Evolutionary conservation across 2,888 invertebrate species (phyloP), one percentile per base, ranked within the genome.

Genomic region (Eupithecia exiguata): DNA sequence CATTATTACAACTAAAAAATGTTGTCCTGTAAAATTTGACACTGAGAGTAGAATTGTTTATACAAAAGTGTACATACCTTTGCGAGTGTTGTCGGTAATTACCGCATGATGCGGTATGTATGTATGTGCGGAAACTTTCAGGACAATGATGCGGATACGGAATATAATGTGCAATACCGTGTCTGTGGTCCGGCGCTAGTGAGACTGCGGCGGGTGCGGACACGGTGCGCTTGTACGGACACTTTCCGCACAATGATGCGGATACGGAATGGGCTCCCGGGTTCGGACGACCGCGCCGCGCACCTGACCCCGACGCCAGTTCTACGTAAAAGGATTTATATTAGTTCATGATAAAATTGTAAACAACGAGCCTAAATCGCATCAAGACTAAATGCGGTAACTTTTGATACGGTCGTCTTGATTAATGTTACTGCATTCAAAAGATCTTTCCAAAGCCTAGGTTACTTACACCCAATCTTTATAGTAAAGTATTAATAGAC

Each of bases 161-260:
- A 63, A 62, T 70, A 63, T 70, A 73, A 63, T 35, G 36, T n/a
- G 35, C 30, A 35, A 12, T 70, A 80, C 79, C 79, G 43, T 77
- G 95, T 90, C 97, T 81, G 96, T 95, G 84, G 97, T 97, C 69
- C 96, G 95, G 97, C 1, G 97, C 96, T 72, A 97, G 95, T 93
- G 72, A 36, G 49, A 97, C 97, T 70, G 97, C 97, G 66, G 98
- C 97, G 14, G 99, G 99, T 18, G 98, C 98, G 9, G 98, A 98
- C 95, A 98, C 97, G 68, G 98, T 98, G 76, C 99, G 94, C 91
- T 99, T 98, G 92, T 99, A 99, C 0, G 99, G 98, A 97, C 98
- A 98, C 94, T 99, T 99, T 67, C 97, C 97, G 72, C 97, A 98
- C 85, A 98, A 97, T 83, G 98, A 98, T 38, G 97, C 97, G 87